These are phyloP conservation scores for Sympetrum striolatum DNA, from an alignment of 2,888 invertebrate genomes.

Conservation along the genomic window DNA sequence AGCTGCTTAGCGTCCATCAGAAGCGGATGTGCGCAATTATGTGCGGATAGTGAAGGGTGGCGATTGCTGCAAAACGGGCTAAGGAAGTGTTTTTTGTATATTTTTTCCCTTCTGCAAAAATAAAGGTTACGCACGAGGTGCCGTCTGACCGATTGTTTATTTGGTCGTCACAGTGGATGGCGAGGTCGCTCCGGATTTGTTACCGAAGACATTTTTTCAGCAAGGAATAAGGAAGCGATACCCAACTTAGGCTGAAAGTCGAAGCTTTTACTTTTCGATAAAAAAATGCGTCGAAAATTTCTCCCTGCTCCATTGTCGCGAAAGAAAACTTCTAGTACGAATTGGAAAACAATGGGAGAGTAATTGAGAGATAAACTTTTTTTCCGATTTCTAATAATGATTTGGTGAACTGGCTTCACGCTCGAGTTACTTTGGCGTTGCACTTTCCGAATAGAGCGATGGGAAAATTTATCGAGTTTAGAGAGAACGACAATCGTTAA, in stretches of 20 bases:
- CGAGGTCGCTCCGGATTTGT: not conserved
- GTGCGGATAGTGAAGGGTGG: not conserved
- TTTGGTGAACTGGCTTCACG: no score
- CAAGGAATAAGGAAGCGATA: not conserved
- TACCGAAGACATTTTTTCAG: not conserved
- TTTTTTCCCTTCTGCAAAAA: not conserved
- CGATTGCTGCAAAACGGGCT: not conserved
- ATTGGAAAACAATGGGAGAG: no score
- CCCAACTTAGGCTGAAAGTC: not conserved
- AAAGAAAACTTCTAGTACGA: no score
- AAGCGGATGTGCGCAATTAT: slow-evolving; percentile 18
- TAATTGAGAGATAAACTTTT: no score
- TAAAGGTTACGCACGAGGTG: not conserved
- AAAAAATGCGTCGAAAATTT: no score
- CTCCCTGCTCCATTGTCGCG: no score
- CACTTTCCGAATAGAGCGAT: no score
- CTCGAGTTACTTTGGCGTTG: no score
- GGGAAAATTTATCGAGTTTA: no score
- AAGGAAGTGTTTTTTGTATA: not conserved
- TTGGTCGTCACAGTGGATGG: not conserved
- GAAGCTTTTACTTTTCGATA: no score
- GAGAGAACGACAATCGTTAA: no score
- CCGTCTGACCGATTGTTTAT: not conserved
- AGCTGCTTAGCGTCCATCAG: slow-evolving; percentile 23
- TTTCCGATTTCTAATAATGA: no score